Evolutionary conservation across 2,888 invertebrate genomes (phyloP).

Genomic region (Yponomeuta plumbellus): DNA sequence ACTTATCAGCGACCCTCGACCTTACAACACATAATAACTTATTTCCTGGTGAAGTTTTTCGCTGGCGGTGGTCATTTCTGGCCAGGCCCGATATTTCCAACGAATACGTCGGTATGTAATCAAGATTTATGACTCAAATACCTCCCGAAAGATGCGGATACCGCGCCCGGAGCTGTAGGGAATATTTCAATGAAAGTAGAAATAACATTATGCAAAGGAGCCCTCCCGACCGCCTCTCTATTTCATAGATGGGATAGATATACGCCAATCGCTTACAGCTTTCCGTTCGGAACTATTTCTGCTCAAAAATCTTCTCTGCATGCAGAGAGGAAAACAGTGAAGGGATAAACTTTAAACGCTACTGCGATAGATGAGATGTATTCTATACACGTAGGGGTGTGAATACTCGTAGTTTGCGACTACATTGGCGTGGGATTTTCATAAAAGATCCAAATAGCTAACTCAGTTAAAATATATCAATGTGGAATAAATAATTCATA

Average conservation of each 20-base stretch:
- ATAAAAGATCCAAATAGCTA: too few species aligned
- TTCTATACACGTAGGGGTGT: background rate
- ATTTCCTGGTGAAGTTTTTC: background rate
- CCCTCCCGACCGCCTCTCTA: conserved; percentile 11
- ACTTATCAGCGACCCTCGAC: background rate
- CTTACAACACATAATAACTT: background rate
- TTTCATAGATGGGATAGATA: conserved; percentile 16
- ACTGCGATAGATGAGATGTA: background rate
- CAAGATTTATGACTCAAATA: conserved; percentile 11
- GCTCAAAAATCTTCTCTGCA: background rate
- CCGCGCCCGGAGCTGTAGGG: conserved; percentile 2
- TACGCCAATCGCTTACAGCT: conserved; percentile 18
- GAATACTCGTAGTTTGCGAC: too few species aligned
- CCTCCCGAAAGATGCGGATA: conserved; percentile 8
- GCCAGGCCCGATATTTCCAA: background rate
- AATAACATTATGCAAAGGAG: conserved; percentile 19
- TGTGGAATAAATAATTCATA: too few species aligned
- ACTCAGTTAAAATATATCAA: too few species aligned
- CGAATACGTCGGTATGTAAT: background rate
- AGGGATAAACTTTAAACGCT: background rate
- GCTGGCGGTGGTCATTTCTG: background rate
- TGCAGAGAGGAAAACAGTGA: background rate
- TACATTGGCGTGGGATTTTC: too few species aligned
- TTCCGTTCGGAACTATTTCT: conserved; percentile 22
- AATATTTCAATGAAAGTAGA: conserved; percentile 18